Percentiles rank a stretch among this genome's conserved stretches.
These are phyloP conservation scores for Montipora sp. DNA, from an alignment of 64 coral and sea anemone genomes.

Conservation along the genomic window DNA sequence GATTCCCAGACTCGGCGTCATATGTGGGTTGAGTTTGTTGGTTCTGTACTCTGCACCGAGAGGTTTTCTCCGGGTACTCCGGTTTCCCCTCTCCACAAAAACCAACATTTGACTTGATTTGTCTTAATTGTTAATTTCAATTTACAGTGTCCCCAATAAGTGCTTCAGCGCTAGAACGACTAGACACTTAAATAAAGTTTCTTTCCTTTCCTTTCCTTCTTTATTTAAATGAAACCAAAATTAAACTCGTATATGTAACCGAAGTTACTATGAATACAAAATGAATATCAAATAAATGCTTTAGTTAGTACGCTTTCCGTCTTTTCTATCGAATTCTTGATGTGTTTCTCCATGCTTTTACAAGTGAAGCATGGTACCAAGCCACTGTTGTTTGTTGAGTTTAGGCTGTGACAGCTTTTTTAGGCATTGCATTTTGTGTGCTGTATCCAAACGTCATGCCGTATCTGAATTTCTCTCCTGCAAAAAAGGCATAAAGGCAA, in stretches of 20 bases:
- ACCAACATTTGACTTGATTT: no score
- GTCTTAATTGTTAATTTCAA: no score
- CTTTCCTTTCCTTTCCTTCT: neutral
- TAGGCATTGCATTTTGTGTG: conserved; percentile 75
- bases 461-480: conserved; percentile 96
- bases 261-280: no score
- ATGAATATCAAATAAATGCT: conserved; percentile 22
- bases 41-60: no score
- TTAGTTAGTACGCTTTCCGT: neutral
- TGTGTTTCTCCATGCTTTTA: neutral
- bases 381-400: neutral
- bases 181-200: no score
- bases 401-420: conserved; percentile 67
- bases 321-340: neutral
- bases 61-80: no score
- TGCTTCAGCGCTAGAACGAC: no score
- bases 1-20: no score
- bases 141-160: no score
- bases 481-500: neutral
- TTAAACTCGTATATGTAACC: neutral
- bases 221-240: conserved; percentile 30
- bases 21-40: no score
- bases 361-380: neutral
- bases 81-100: no score
- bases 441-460: conserved; percentile 95